A percentile compares a stretch with the other conserved stretches of the same genome.
These are phyloP conservation scores for Scyliorhinus canicula DNA, from an alignment of 2,797 vertebrate species.

Conservation along the genomic window DNA sequence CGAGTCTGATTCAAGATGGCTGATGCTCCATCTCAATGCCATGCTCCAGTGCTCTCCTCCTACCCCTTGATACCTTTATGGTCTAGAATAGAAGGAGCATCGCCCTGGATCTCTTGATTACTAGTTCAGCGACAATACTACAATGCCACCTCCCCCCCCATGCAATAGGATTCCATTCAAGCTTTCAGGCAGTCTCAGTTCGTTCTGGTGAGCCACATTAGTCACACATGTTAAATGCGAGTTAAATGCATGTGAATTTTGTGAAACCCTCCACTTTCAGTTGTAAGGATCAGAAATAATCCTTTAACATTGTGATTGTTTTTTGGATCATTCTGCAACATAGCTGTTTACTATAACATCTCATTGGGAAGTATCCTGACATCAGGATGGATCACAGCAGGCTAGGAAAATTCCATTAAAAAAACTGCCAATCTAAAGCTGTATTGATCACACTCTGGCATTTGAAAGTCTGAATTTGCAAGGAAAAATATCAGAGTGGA, in stretches of 20 bases:
- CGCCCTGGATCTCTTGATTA: too few species aligned
- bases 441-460: conserved; percentile 16
- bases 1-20: too few species aligned
- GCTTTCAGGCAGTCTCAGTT: not conserved
- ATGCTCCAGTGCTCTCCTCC: too few species aligned
- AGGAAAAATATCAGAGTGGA: conserved; percentile 6
- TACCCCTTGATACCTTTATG: too few species aligned
- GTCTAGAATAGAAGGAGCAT: too few species aligned
- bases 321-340: not conserved
- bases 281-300: not conserved
- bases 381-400: conserved; percentile 28
- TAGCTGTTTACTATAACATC: not conserved
- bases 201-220: not conserved
- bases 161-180: conserved; percentile 1
- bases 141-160: too few species aligned
- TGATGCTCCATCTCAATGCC: too few species aligned
- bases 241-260: not conserved
- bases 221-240: not conserved
- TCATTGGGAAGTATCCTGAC: conserved; percentile 9
- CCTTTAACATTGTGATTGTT: not conserved
- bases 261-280: not conserved
- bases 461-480: conserved; percentile 13
- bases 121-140: too few species aligned
- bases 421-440: conserved; percentile 29
- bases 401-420: not conserved